Evolutionary conservation across 2,113 vertebrate species (phyloP).

Genomic region (Neotoma lepida): DNA sequence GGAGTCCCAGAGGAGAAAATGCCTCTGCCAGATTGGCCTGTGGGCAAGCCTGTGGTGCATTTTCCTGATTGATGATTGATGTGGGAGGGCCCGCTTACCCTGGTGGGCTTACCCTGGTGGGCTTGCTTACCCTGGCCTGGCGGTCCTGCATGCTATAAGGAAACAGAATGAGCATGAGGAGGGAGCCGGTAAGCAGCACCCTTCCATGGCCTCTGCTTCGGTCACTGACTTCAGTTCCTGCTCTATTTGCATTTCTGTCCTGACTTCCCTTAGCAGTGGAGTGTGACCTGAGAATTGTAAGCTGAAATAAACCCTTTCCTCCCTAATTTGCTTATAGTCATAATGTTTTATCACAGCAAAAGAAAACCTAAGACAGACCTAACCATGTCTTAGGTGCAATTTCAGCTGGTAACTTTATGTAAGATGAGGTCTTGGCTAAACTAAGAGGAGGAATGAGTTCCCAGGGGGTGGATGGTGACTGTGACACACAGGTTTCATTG

Average conservation of each 20-base stretch:
- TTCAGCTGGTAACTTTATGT: neutral
- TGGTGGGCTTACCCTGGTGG: neutral
- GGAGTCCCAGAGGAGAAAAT: neutral
- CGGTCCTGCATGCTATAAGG: neutral
- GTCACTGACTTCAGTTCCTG: too few relatives aligned
- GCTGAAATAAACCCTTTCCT: neutral
- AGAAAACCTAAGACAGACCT: neutral
- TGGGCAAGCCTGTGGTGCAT: neutral
- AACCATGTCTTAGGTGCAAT: neutral
- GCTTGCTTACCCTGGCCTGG: neutral
- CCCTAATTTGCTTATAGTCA: neutral
- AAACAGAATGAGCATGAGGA: neutral
- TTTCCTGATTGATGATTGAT: neutral
- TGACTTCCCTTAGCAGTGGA: neutral
- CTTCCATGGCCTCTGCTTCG: too few relatives aligned
- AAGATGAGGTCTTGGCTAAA: neutral
- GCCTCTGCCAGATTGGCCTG: neutral
- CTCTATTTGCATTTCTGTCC: neutral
- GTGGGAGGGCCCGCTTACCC: neutral
- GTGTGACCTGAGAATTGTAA: neutral
- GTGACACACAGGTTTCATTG: rapidly evolving
- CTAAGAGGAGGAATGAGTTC: neutral
- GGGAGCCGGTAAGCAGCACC: neutral
- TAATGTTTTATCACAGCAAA: neutral
- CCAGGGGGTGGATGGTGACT: rapidly evolving